phyloP scores from a whole-genome alignment of 2,113 vertebrate species.

The Rhinogobius similis region DNA sequence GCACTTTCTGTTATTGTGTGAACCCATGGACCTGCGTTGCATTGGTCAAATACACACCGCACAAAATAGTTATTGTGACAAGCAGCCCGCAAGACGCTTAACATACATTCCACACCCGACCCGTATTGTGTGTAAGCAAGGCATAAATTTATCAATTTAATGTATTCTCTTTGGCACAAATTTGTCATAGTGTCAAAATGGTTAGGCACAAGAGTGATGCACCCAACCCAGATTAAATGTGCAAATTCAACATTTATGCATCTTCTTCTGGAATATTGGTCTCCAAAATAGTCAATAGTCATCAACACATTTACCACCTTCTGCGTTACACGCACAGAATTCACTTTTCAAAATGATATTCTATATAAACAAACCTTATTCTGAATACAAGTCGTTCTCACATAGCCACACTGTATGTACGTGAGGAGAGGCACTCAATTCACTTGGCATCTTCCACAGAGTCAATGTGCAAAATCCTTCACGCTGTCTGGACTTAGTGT shows the following conservation, averaged over 20 bases:
- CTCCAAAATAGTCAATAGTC: background rate
- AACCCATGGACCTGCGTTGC: no score
- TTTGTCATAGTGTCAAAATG: no score
- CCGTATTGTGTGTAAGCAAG: no score
- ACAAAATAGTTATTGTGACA: no score
- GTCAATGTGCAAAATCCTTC: constrained; percentile 57
- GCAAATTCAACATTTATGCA: background rate
- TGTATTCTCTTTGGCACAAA: no score
- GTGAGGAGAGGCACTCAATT: constrained; percentile 27
- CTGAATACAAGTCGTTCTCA: background rate
- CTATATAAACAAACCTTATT: background rate
- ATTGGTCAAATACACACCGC: no score
- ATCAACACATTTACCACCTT: background rate
- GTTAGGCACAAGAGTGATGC: background rate
- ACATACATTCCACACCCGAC: no score
- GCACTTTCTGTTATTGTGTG: no score
- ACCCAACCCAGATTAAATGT: background rate
- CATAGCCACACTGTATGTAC: background rate
- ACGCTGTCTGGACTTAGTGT: constrained; percentile 73
- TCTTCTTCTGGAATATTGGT: background rate
- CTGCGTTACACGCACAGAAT: no score
- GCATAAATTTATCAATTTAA: no score
- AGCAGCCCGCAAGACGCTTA: no score
- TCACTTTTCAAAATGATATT: background rate
- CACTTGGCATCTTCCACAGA: constrained; percentile 39